Evolutionary conservation across 2,888 invertebrate species (phyloP), one percentile per base, ranked within the genome.

Genomic region (Lepas anatifera): DNA sequence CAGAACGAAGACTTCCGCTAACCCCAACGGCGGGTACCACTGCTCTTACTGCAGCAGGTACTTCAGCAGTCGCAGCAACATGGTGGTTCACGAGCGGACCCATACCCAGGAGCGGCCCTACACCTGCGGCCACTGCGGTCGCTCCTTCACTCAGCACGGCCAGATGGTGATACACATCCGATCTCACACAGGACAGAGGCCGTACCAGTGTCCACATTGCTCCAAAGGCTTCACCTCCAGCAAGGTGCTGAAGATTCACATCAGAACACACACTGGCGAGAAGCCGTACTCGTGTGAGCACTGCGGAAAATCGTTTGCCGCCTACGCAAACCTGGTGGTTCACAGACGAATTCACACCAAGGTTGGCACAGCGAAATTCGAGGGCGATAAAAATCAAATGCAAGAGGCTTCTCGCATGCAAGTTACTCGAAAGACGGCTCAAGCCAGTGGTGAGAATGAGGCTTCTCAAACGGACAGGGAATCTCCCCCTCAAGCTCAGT

Each of bases 171-270:
- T 74, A 25, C 74, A 74, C 68, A 69, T 72, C 4, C 69, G 74
- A 18, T 69, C 71, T n/a, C 74, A 74, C 70, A 74, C 74, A 3
- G 74, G 74, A 1, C 73, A 74, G 39, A 69, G 72, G 41, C 74
- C 74, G 3, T 74, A 72, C 68, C 69, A 72, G 43, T 74, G 74
- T 46, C 27, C 64, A 8, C 70, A 73, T 35, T 74, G 74, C 37
- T 70, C 66, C 39, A 74, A 74, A 58, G 73, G 70, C 6, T 74
- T 74, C 58, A 72, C 74, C 37, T 74, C 73, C 63, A 71, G 72
- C 32, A 74, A 74, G 50, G 74, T 74, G 67, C 71, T 74, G n/a
- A 74, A 74, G 29, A 74, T 72, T 32, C 74, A 74, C 69, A 69
- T 72, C 1, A 58, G 74, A 39, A 74, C 74, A 16, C 74, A 74